These are phyloP conservation scores for Euwallacea fornicatus DNA, from an alignment of 1,140 invertebrate genomes.

Conservation along the genomic window DNA sequence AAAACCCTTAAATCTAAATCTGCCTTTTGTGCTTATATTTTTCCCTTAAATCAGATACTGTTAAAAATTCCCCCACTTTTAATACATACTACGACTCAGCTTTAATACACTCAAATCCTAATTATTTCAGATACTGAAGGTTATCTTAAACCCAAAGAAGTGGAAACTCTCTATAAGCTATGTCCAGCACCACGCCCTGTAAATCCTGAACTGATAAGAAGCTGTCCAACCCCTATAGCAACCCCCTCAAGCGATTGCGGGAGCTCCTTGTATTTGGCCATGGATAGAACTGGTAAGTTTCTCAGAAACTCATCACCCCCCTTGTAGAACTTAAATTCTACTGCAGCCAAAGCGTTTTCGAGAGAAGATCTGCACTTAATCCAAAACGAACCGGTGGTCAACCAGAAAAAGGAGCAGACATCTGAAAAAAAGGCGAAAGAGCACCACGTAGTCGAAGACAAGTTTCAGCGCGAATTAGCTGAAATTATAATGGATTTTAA, in stretches of 20 bases:
- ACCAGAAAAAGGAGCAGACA: conserved; percentile 4
- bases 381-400: neutral
- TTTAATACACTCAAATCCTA: neutral
- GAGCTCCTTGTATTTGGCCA: conserved; percentile 41
- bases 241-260: conserved; percentile 31
- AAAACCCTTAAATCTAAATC: no score
- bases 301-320: neutral
- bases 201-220: conserved; percentile 23
- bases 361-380: conserved; percentile 14
- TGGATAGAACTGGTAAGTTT: conserved; percentile 31
- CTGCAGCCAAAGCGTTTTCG: conserved; percentile 9
- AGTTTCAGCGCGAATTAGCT: conserved; percentile 73
- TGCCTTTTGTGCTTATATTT: no score
- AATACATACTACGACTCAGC: neutral
- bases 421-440: conserved; percentile 7
- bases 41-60: no score
- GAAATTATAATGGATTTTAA: conserved; percentile 90
- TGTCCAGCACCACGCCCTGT: conserved; percentile 45
- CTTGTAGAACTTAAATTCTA: no score
- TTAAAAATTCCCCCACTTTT: no score
- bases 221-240: conserved; percentile 18
- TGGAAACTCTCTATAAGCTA: conserved; percentile 44
- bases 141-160: conserved; percentile 54
- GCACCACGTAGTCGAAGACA: conserved; percentile 48
- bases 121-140: conserved; percentile 53